Base-by-base conservation (phyloP, 1,140 invertebrate species). In the Galleria mellonella region DNA sequence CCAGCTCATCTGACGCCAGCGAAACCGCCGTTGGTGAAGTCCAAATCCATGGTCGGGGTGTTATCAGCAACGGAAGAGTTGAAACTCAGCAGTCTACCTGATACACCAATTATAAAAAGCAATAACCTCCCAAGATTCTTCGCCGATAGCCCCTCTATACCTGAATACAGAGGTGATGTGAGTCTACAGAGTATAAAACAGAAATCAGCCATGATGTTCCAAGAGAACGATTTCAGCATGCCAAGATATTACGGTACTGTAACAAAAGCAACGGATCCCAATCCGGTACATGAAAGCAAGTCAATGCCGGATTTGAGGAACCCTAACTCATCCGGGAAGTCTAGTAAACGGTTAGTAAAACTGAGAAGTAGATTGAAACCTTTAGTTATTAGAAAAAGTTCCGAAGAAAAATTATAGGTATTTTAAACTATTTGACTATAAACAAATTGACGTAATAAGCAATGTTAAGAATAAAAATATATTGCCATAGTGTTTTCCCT, bases 221-320 rank as follows among this genome's bases (percentile, higher is more conserved):
- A 78, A 32, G 70, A 77, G 42, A 75, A 74, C 15, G 86, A 87
- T 38, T 86, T 70, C 31, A 87, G 86, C 43, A 87, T 87, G 86
- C 86, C 86, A 0, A 70, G 86, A 37, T 87, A 87, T 58, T 87
- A 86, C 35, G 71, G 83, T 1, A 53, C 61, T 1, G 32, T 64
- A 0, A 17, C 56, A 0, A 72, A 71, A 32, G 31, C 62, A 4
- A 50, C 54, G 1, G 67, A 78, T 28, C 57, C 59, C 12, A 36
- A 47, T 9, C 55, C 72, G 2, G 71, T 84, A 0, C 74, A 84
- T 31, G 76, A 86, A 41, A 87, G 84, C 37, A 87, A 85, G 41
- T 87, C 84, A 4, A 86, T 87, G 81, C 86, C 86, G 1, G 86
- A 87, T 63, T 62, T 87, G 6, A 69, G 82, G 27, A 78, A 70